Conservation (phyloP, 1,140 invertebrate species). For the Orchesella cincta region DNA sequence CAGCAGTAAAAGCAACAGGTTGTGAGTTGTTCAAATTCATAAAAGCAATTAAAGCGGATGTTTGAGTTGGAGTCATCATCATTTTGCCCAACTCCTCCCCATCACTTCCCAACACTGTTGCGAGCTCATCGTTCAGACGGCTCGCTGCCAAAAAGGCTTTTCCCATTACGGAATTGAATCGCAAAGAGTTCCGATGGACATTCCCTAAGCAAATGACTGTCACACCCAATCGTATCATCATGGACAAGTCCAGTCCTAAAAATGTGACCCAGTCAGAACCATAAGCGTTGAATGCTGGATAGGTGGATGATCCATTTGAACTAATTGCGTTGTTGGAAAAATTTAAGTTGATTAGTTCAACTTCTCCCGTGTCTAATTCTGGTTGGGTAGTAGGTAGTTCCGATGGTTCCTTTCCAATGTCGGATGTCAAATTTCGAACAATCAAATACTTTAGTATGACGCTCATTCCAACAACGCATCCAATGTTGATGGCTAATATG, state of each 20-base stretch:
- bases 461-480: not conserved
- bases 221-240: constrained; percentile 38
- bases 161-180: constrained; percentile 24
- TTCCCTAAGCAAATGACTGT: constrained; percentile 39
- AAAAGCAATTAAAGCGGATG: constrained; percentile 32
- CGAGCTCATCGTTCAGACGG: not conserved
- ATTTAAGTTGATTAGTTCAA: too few relatives aligned
- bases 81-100: not conserved
- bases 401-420: not conserved
- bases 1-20: constrained; percentile 43
- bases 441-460: constrained; percentile 13
- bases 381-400: too few relatives aligned
- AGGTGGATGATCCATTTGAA: not conserved
- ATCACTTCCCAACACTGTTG: not conserved
- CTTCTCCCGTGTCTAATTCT: not conserved
- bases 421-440: not conserved
- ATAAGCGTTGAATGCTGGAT: not conserved
- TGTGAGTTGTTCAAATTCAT: constrained; percentile 30
- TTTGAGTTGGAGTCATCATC: constrained; percentile 13
- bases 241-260: constrained; percentile 12
- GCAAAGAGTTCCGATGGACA: constrained; percentile 34
- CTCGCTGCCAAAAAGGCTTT: not conserved
- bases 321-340: too few relatives aligned
- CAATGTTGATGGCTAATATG: not conserved
- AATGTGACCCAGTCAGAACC: not conserved